Percentiles rank a stretch among this genome's conserved stretches.
Evolutionary conservation across 2,113 vertebrate species (phyloP).

Genomic region (Clinocottus analis): DNA sequence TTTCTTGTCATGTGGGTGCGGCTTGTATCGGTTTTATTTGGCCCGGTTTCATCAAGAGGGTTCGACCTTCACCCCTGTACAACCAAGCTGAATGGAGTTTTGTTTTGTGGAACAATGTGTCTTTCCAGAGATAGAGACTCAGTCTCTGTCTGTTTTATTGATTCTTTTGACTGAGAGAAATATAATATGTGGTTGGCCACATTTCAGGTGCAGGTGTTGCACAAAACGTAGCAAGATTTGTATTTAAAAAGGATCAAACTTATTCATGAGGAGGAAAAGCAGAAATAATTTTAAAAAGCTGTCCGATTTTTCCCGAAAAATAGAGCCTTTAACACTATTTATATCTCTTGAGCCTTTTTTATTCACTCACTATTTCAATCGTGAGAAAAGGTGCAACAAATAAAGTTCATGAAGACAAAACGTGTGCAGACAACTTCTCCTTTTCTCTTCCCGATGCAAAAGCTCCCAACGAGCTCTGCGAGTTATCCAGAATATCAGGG

Average conservation of each 20-base stretch:
- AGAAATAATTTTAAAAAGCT: not conserved
- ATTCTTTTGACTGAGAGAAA: not conserved
- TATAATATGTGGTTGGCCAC: too few relatives aligned
- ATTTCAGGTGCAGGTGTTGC: too few relatives aligned
- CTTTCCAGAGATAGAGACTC: not conserved
- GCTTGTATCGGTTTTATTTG: not conserved
- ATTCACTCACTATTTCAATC: too few relatives aligned
- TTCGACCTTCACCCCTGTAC: not conserved
- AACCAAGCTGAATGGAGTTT: not conserved
- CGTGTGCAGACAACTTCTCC: not conserved
- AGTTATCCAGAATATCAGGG: not conserved
- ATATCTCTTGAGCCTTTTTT: too few relatives aligned
- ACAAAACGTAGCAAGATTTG: too few relatives aligned
- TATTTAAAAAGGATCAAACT: too few relatives aligned
- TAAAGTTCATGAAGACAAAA: too few relatives aligned
- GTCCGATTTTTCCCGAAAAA: not conserved
- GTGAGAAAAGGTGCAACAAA: too few relatives aligned
- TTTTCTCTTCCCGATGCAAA: not conserved
- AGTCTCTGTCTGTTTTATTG: not conserved
- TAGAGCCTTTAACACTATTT: too few relatives aligned
- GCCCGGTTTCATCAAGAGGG: not conserved
- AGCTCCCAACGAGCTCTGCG: not conserved
- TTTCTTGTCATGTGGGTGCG: not conserved
- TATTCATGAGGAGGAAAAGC: too few relatives aligned
- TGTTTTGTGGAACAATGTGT: not conserved